These are phyloP conservation scores for Chymomyza fuscimana DNA, from an alignment of 2,888 invertebrate species.

Conservation along the genomic window DNA sequence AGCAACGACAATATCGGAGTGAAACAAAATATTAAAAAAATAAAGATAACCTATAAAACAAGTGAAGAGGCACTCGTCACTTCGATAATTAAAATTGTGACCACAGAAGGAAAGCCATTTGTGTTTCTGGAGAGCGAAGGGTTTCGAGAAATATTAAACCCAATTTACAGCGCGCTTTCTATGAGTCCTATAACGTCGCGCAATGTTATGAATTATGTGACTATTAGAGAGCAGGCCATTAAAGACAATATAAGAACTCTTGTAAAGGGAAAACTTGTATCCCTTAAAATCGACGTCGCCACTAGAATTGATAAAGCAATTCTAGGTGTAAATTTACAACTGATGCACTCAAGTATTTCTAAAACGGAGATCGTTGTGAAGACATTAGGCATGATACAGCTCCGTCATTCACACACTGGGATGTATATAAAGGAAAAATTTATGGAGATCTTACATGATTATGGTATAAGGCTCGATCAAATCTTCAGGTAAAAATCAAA, in stretches of 20 bases:
- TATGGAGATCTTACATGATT: conserved; percentile 15
- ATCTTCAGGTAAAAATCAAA: conserved; percentile 19
- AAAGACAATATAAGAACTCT: conserved; percentile 27
- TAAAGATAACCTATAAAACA: conserved; percentile 18
- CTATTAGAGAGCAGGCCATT: conserved; percentile 21
- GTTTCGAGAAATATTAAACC: conserved; percentile 26
- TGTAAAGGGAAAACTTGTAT: conserved; percentile 26
- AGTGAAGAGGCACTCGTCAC: conserved; percentile 26
- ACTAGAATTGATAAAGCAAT: too few species aligned
- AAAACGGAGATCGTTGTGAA: conserved; percentile 10
- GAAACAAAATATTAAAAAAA: conserved; percentile 17
- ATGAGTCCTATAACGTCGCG: conserved; percentile 30
- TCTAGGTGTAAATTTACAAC: conserved; percentile 18
- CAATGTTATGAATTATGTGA: conserved; percentile 26
- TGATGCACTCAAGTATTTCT: neutral
- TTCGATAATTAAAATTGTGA: conserved; percentile 25
- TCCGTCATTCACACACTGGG: conserved; percentile 9
- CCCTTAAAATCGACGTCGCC: conserved; percentile 17
- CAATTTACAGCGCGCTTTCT: conserved; percentile 26
- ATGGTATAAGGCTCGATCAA: conserved; percentile 18
- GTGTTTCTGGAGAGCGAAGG: conserved; percentile 29
- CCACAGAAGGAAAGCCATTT: conserved; percentile 31
- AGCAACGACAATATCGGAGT: neutral
- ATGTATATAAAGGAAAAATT: conserved; percentile 15
- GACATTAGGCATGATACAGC: conserved; percentile 17